phyloP scores from a whole-genome alignment of 2,888 invertebrate species.

The Apotomis capreana region DNA sequence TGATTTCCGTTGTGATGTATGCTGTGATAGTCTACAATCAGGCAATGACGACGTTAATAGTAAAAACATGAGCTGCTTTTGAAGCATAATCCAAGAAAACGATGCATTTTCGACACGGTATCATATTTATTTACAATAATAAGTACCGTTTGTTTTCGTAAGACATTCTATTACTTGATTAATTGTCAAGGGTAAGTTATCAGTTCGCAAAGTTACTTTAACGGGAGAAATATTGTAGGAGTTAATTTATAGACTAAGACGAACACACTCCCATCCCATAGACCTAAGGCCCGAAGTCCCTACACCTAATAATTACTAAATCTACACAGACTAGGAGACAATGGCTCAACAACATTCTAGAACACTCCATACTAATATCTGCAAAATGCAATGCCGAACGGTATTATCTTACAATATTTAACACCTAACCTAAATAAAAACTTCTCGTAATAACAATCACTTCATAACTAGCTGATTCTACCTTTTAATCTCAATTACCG shows the following conservation, averaged over 20 bases:
- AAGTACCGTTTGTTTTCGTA: too few species aligned
- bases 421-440: background rate
- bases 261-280: background rate
- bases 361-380: background rate
- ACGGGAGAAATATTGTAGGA: background rate
- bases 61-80: too few species aligned
- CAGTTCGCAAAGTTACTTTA: background rate
- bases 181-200: background rate
- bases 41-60: too few species aligned
- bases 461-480: slow-evolving; percentile 9
- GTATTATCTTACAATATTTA: background rate
- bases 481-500: background rate
- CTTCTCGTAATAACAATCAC: background rate
- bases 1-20: background rate
- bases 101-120: too few species aligned
- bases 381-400: slow-evolving; percentile 1
- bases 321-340: slow-evolving; percentile 28
- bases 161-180: too few species aligned
- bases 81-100: too few species aligned
- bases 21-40: too few species aligned
- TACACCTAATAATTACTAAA: slow-evolving; percentile 8
- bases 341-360: slow-evolving; percentile 23
- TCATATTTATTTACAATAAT: too few species aligned
- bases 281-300: slow-evolving; percentile 17
- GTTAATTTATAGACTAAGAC: background rate